Evolutionary conservation across 2,888 invertebrate species (phyloP).

Genomic region (Podotricha telesiphe): DNA sequence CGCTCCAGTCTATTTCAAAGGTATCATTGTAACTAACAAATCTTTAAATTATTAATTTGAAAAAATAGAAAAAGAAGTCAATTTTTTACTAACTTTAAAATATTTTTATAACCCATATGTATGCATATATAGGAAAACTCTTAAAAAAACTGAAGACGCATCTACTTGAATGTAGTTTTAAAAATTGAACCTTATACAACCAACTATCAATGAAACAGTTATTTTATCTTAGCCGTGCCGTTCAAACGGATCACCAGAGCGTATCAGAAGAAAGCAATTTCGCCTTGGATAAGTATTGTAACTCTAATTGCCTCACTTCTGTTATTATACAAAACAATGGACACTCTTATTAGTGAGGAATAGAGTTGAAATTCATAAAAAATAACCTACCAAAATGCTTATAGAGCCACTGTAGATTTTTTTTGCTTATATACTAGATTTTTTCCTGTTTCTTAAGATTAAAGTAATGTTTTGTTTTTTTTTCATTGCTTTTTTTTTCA

Average conservation of each 20-base stretch:
- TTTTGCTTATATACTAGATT: background rate
- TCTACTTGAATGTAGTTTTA: background rate
- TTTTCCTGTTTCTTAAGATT: background rate
- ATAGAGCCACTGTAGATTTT: background rate
- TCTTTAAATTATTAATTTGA: too few species aligned
- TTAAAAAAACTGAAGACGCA: too few species aligned
- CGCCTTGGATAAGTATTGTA: slow-evolving; percentile 58
- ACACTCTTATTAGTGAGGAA: slow-evolving; percentile 7
- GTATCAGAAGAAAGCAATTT: slow-evolving; percentile 68
- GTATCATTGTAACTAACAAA: too few species aligned
- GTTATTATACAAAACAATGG: slow-evolving; percentile 20
- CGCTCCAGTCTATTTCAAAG: too few species aligned
- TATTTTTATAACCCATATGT: too few species aligned
- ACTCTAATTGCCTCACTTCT: slow-evolving; percentile 59
- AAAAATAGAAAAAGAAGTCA: too few species aligned
- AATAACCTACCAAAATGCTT: background rate
- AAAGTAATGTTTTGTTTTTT: background rate
- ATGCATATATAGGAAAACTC: too few species aligned
- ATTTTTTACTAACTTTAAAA: too few species aligned
- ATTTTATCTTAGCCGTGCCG: background rate
- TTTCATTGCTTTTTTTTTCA: background rate
- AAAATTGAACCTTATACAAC: background rate
- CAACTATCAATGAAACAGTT: background rate
- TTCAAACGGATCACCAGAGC: slow-evolving; percentile 57
- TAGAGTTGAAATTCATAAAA: slow-evolving; percentile 18